Percentiles rank a stretch among this genome's conserved stretches.
phyloP scores from a whole-genome alignment of 2,888 invertebrate genomes.

The Bugula neritina region DNA sequence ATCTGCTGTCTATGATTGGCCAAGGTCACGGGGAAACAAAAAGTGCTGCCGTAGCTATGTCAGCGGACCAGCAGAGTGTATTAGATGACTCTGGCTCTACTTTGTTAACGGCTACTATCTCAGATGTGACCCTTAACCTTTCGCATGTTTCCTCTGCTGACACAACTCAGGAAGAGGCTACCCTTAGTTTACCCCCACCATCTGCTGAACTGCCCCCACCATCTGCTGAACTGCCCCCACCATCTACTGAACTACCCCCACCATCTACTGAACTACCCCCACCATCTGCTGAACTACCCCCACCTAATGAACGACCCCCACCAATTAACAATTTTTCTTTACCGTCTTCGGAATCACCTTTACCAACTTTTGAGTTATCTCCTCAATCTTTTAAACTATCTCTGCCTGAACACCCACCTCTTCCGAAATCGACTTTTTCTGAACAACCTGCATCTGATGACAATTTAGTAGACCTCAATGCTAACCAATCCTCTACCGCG shows the following conservation, averaged over 20 bases:
- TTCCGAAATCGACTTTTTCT: neutral
- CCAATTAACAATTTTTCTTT: neutral
- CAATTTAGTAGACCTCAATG: neutral
- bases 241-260: neutral
- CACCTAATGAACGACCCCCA: neutral
- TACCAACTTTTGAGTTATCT: no score
- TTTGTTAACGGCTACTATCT: neutral
- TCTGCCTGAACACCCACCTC: no score
- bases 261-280: neutral
- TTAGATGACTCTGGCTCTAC: slow-evolving; percentile 2
- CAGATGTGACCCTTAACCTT: slow-evolving; percentile 19
- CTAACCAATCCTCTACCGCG: neutral
- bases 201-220: neutral
- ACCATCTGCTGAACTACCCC: neutral
- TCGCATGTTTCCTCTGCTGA: slow-evolving; percentile 14
- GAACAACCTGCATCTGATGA: neutral
- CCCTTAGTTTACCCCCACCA: neutral
- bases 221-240: neutral
- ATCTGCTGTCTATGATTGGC: slow-evolving; percentile 6
- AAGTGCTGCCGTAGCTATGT: neutral
- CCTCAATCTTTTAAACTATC: no score
- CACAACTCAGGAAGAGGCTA: slow-evolving; percentile 20
- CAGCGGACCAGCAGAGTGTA: neutral
- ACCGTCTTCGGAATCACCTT: neutral
- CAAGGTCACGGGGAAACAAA: neutral